Conservation (phyloP, 2,797 vertebrate genomes). For the Onychomys arenicola region DNA sequence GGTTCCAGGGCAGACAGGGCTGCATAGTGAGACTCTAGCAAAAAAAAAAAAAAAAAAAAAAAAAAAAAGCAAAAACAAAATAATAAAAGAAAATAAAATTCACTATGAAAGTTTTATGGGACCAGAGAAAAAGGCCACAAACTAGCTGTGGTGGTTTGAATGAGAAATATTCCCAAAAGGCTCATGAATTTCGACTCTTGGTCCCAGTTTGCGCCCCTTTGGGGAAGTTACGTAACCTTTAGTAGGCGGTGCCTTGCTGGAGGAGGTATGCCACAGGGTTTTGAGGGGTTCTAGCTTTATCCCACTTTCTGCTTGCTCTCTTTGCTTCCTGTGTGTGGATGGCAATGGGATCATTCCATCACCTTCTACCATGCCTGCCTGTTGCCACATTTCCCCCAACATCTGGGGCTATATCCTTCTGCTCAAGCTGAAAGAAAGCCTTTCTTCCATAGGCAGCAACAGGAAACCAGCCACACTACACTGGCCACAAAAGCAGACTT, state of each 20-base stretch:
- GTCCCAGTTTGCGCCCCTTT: too few relatives aligned
- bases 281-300: background rate
- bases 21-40: background rate
- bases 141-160: background rate
- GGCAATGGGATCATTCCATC: too few relatives aligned
- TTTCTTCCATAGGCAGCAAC: background rate
- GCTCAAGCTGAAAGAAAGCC: background rate
- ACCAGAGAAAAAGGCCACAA: conserved; percentile 35
- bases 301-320: background rate
- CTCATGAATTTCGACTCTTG: too few relatives aligned
- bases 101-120: conserved; percentile 46
- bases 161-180: background rate
- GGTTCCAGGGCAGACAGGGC: background rate
- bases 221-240: background rate
- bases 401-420: background rate
- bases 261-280: background rate
- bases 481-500: conserved; percentile 31
- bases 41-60: too few relatives aligned
- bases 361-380: background rate
- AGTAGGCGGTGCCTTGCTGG: background rate
- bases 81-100: background rate
- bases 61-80: background rate
- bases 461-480: background rate
- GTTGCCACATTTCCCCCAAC: background rate
- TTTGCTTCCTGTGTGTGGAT: background rate